Evolutionary conservation across 2,113 vertebrate species (phyloP).

Genomic region (Onychorhynchus coronatus): DNA sequence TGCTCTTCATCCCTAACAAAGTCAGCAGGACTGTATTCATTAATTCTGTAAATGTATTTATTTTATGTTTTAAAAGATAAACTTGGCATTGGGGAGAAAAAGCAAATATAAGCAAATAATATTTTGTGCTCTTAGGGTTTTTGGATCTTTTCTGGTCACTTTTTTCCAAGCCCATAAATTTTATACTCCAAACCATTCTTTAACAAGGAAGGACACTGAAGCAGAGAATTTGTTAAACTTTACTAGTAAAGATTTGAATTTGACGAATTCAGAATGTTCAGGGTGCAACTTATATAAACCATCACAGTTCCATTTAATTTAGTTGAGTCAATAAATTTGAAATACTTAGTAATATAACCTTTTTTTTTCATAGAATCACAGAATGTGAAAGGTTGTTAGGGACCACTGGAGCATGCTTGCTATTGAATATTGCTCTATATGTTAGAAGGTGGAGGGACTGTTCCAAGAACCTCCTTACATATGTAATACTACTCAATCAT

Average conservation of each 20-base stretch:
- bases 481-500: background rate
- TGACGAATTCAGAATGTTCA: background rate
- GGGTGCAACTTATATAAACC: background rate
- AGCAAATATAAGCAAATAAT: background rate
- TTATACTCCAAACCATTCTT: background rate
- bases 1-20: background rate
- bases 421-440: background rate
- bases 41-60: background rate
- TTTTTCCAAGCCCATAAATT: background rate
- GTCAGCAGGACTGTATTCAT: background rate
- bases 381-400: background rate
- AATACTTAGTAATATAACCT: background rate
- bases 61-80: background rate
- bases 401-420: background rate
- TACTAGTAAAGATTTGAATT: background rate
- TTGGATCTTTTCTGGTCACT: background rate
- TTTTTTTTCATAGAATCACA: background rate
- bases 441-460: background rate
- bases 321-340: background rate
- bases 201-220: background rate
- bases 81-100: background rate
- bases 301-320: background rate
- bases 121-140: background rate
- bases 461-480: background rate
- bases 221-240: background rate